Evolutionary conservation across 2,797 vertebrate species (phyloP), one percentile per base, ranked within the genome.

Genomic region (Enteromius fasciolatus): DNA sequence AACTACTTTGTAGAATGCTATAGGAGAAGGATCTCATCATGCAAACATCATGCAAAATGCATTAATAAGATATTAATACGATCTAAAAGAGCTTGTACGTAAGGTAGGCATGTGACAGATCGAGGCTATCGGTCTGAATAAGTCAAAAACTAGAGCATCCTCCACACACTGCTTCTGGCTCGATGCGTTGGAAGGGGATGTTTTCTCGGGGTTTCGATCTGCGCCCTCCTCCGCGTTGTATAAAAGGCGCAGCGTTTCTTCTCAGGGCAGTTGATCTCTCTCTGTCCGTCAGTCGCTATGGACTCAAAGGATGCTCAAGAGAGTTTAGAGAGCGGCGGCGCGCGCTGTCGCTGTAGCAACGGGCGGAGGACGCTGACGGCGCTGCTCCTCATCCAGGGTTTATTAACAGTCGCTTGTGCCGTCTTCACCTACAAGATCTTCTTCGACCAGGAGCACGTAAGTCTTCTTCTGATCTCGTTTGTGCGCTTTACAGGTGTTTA

Each of bases 121-220:
- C 52, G n/a, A 11, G 48, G 64, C 48, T 79, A 68, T 54, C 44
- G n/a, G 31, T 52, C 44, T 66, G 70, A 81, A 75, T 66, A 66
- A 81, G 33, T 17, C 33, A 64, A 14, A 66, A 73, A 73, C 69
- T 68, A 76, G 78, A 82, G 72, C 80, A 74, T 82, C 61, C 25
- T 81, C 61, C 52, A 23, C 78, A 25, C n/a, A 20, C 46, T n/a
- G 10, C n/a, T 14, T 64, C 70, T 41, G 5, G 9, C 41, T 69
- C 25, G 39, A 64, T 33, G 64, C 72, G 36, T 83, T 70, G 66
- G 76, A 80, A 78, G 85, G 88, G 86, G 84, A 82, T 83, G 78
- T 87, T 89, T 89, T 87, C 82, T 78, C 33, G 48, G 66, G 75
- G 82, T 87, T 83, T 89, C 73, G 77, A 76, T 85, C 80, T 84